Conservation (phyloP, 2,113 vertebrate species). For the Paraplagusia blochii region DNA sequence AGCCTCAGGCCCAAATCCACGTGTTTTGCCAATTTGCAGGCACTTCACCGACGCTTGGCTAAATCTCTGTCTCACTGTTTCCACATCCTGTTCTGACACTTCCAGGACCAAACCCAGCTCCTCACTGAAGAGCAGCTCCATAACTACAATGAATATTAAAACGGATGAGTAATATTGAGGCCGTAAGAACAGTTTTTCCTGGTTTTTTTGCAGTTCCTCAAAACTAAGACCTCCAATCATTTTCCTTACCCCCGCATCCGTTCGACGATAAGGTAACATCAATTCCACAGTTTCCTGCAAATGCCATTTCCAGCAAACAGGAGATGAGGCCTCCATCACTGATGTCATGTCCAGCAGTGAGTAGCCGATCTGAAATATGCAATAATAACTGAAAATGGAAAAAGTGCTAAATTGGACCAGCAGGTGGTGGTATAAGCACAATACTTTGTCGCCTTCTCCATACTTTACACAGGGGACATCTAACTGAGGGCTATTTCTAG, state of each 20-base stretch:
- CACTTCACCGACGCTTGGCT: constrained; percentile 74
- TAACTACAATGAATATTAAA: constrained; percentile 51
- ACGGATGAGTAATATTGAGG: too few species aligned
- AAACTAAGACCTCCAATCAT: neutral
- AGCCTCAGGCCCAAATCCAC: constrained; percentile 75
- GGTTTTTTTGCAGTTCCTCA: too few species aligned
- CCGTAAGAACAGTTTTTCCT: too few species aligned
- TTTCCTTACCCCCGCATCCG: constrained; percentile 72
- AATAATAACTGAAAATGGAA: neutral
- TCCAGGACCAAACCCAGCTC: constrained; percentile 88
- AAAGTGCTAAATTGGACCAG: constrained; percentile 18
- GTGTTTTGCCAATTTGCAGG: constrained; percentile 76
- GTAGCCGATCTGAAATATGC: constrained; percentile 68
- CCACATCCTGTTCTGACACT: constrained; percentile 63
- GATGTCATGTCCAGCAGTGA: constrained; percentile 89
- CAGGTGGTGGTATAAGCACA: constrained; percentile 28
- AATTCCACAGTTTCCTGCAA: constrained; percentile 88
- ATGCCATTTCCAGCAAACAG: constrained; percentile 89
- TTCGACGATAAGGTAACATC: constrained; percentile 74
- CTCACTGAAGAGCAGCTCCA: constrained; percentile 85
- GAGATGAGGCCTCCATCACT: constrained; percentile 89
- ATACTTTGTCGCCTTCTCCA: neutral
- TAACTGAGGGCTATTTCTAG: too few species aligned
- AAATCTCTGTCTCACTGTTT: constrained; percentile 72
- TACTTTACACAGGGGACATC: too few species aligned